Conservation (phyloP, 2,888 invertebrate genomes). For the Ophonus ardosiacus region DNA sequence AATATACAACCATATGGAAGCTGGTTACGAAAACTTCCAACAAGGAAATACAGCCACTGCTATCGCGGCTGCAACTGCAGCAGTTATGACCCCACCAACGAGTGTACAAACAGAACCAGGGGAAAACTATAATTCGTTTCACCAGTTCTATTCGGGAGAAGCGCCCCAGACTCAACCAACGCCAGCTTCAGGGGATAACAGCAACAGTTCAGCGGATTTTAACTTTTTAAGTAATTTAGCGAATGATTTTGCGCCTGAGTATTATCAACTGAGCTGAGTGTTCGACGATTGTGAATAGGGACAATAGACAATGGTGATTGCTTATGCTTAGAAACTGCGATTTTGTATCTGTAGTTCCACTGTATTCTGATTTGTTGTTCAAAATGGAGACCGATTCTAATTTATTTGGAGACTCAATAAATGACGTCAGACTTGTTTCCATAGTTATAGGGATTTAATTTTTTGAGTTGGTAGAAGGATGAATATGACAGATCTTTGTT, state of each 20-base stretch:
- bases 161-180: slow-evolving; percentile 71
- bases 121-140: slow-evolving; percentile 84
- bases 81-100: slow-evolving; percentile 80
- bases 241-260: slow-evolving; percentile 95
- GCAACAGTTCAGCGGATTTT: slow-evolving; percentile 95
- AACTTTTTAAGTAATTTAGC: slow-evolving; percentile 95
- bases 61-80: slow-evolving; percentile 76
- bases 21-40: slow-evolving; percentile 75
- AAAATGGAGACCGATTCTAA: neutral
- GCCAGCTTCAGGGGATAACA: slow-evolving; percentile 84
- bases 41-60: slow-evolving; percentile 75
- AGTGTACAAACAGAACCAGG: slow-evolving; percentile 80
- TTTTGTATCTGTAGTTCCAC: slow-evolving; percentile 50
- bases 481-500: too few species aligned
- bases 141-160: slow-evolving; percentile 82
- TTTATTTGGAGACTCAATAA: too few species aligned
- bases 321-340: slow-evolving; percentile 54
- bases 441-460: too few species aligned
- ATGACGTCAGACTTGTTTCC: too few species aligned
- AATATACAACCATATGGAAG: slow-evolving; percentile 75
- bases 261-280: slow-evolving; percentile 80
- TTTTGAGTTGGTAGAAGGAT: too few species aligned
- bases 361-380: slow-evolving; percentile 37
- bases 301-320: slow-evolving; percentile 32
- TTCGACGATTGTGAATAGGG: slow-evolving; percentile 46